Evolutionary conservation across 1,140 invertebrate species (phyloP).

Genomic region (Aplysia californica): DNA sequence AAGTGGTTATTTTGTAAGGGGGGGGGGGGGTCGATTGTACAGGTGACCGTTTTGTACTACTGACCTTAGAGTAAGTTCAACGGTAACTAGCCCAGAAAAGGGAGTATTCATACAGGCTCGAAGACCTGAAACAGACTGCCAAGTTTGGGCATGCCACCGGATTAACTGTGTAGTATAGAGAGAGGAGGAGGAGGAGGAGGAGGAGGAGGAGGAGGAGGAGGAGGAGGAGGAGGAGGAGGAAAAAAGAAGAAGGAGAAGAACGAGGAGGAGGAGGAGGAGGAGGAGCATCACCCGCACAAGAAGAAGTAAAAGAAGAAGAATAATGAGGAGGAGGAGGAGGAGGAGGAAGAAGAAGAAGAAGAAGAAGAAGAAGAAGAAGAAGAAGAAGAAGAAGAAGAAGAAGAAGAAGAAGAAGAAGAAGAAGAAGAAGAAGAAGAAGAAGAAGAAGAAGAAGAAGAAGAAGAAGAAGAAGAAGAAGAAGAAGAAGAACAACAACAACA

Average conservation of each 20-base stretch:
- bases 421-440: neutral
- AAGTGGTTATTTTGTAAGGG: too few species aligned
- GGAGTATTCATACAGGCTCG: too few species aligned
- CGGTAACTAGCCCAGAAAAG: too few species aligned
- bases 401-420: neutral
- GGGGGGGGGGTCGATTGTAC: too few species aligned
- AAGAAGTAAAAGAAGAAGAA: neutral
- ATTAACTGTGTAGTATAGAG: neutral
- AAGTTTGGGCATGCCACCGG: too few species aligned
- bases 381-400: neutral
- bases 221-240: neutral
- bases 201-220: neutral
- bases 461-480: neutral
- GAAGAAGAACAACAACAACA: too few species aligned
- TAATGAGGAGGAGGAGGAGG: neutral
- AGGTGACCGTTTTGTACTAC: too few species aligned
- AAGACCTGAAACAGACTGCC: too few species aligned
- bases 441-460: neutral
- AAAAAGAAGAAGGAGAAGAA: too few species aligned
- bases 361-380: constrained; percentile 3
- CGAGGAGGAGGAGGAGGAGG: too few species aligned
- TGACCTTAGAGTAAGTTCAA: too few species aligned
- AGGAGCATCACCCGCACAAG: too few species aligned
- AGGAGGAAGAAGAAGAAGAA: constrained; percentile 7
- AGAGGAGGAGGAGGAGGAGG: neutral